Conservation (phyloP, 2,888 invertebrate species). For the Flexamia atlantica region DNA sequence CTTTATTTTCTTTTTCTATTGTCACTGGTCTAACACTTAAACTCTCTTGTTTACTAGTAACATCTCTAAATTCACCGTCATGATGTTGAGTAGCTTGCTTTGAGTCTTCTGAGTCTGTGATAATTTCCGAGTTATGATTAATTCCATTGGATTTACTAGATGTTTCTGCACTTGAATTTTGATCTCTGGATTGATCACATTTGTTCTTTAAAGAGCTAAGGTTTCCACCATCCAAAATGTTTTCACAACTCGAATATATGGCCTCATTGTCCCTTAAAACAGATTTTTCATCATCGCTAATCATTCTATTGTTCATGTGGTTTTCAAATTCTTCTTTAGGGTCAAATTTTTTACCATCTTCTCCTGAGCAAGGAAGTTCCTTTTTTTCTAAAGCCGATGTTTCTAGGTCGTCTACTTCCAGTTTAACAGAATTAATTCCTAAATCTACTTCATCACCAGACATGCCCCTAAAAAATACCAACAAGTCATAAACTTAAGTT, state of each 20-base stretch:
- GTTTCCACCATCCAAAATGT: neutral
- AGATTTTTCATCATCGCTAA: neutral
- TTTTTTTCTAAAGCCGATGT: conserved; percentile 26
- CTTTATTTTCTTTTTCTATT: neutral
- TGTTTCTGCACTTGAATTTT: neutral
- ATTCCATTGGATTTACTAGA: neutral
- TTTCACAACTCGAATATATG: neutral
- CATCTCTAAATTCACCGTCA: neutral
- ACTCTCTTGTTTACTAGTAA: neutral
- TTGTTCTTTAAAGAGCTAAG: neutral
- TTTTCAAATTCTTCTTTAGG: neutral
- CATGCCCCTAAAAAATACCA: conserved; percentile 15
- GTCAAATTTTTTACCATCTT: neutral
- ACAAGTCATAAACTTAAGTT: too few species aligned
- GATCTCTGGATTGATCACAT: neutral
- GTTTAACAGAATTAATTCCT: conserved; percentile 59
- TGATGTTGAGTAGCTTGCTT: neutral
- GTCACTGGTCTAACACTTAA: neutral
- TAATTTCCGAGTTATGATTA: neutral
- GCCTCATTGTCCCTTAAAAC: neutral
- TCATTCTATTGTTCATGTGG: neutral
- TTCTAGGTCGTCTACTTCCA: conserved; percentile 7
- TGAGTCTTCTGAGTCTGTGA: neutral
- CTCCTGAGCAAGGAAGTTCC: neutral
- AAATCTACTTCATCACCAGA: conserved; percentile 55